phyloP scores from a whole-genome alignment of 1,140 invertebrate genomes.

The Lordiphosa stackelbergi region DNA sequence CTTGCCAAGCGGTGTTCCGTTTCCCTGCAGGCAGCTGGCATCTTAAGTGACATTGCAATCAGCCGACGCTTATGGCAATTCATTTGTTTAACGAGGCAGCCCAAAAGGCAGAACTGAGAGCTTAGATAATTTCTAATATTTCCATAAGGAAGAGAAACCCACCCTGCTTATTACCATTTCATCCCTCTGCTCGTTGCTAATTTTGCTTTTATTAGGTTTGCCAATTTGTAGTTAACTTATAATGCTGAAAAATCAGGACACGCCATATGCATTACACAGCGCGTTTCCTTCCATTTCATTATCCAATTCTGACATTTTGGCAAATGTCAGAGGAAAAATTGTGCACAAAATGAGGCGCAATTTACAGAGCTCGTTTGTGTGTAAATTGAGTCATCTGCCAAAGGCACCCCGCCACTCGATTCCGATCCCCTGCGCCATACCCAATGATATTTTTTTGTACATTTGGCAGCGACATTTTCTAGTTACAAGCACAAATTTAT shows the following conservation, averaged over 20 bases:
- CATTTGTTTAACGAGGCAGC: slow-evolving; percentile 75
- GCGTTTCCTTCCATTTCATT: slow-evolving; percentile 32
- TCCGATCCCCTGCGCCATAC: slow-evolving; percentile 18
- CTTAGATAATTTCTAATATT: neutral
- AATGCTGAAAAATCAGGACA: slow-evolving; percentile 16
- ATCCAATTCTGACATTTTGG: slow-evolving; percentile 57
- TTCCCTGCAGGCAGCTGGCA: slow-evolving; percentile 39
- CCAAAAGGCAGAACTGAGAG: slow-evolving; percentile 6
- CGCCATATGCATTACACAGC: slow-evolving; percentile 25
- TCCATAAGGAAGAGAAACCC: slow-evolving; percentile 1
- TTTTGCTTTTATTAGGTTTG: slow-evolving; percentile 67
- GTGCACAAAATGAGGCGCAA: slow-evolving; percentile 66
- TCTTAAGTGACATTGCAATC: slow-evolving; percentile 74
- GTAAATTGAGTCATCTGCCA: slow-evolving; percentile 73
- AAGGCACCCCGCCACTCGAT: slow-evolving; percentile 38
- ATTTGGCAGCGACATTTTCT: slow-evolving; percentile 62
- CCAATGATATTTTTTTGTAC: slow-evolving; percentile 19
- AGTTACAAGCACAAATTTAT: slow-evolving; percentile 64
- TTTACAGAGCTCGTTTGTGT: slow-evolving; percentile 70
- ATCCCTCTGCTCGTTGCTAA: slow-evolving; percentile 40
- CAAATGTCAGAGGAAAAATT: slow-evolving; percentile 71
- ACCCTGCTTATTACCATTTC: slow-evolving; percentile 15
- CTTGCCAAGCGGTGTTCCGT: slow-evolving; percentile 19
- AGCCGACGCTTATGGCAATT: slow-evolving; percentile 75
- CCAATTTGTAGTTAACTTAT: slow-evolving; percentile 46